Conservation (phyloP, 2,113 vertebrate genomes). For the Gopherus flavomarginatus region DNA sequence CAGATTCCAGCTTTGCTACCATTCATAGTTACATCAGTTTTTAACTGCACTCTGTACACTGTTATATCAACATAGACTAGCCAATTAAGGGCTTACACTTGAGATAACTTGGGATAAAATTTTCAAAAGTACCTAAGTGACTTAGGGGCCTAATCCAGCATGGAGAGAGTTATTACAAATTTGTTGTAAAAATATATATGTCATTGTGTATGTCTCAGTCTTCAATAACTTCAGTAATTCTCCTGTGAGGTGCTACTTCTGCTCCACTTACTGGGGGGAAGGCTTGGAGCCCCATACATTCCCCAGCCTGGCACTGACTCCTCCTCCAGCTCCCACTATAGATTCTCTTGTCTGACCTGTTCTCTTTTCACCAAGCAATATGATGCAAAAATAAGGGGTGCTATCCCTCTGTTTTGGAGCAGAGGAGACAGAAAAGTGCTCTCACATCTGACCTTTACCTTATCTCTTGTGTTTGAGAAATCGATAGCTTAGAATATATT, state of each 20-base stretch:
- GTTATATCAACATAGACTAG: background rate
- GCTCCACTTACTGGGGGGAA: background rate
- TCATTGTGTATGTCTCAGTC: background rate
- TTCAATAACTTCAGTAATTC: background rate
- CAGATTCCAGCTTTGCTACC: background rate
- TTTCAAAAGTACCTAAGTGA: background rate
- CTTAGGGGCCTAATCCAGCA: background rate
- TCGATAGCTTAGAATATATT: background rate
- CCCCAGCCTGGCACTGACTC: background rate
- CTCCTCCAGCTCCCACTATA: background rate
- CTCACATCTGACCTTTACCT: background rate
- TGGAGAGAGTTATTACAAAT: background rate
- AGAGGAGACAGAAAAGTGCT: background rate
- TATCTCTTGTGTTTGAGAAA: background rate
- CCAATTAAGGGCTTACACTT: background rate
- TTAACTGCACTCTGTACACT: background rate
- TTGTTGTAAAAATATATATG: background rate
- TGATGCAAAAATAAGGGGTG: background rate
- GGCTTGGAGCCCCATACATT: background rate
- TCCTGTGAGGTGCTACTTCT: background rate
- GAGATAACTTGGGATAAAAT: background rate
- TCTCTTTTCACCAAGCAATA: background rate
- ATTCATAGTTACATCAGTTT: background rate
- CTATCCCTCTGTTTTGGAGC: background rate
- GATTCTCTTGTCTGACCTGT: background rate